Base-by-base conservation (phyloP, 1,140 invertebrate species). In the Paracyclopina nana region DNA sequence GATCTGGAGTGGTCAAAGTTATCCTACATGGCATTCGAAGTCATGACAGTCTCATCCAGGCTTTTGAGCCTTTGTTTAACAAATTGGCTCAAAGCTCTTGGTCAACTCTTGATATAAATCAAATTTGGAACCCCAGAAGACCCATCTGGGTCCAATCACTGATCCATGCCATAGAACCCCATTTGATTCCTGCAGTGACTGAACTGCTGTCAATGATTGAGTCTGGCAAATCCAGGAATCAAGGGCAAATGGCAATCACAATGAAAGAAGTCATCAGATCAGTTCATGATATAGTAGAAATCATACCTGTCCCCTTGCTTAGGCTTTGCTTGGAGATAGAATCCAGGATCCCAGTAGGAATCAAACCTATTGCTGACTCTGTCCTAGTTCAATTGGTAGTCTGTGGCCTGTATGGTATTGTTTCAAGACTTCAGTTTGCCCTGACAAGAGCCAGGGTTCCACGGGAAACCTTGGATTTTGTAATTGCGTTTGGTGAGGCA, bases 101-200 rank as follows among this genome's bases (percentile, higher is more conserved):
- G 16, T 24, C 27, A 25, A 16, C 20, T 30, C 4, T 48, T 14
- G 20, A 27, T 26, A 4, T 24, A 14, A 16, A 14, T 2, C 27
- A 27, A 9, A 48, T 48, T 48, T 48, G 45, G 45, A 48, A 48
- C 16, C 22, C 28, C 5, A 48, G 27, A 11, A 48, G 30, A 26
- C 45, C 45, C 27, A 28, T 48, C 3, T 48, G 45, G 45, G 3
- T 48, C 27, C 22, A 24, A 14, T 24, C 20, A 11, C 24, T 48
- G 6, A 27, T 48, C 28, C 45, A 48, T 6, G 25, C 30, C 3
- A 2, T 48, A 3, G 45, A 48, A 16, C 45, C 45, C 11, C 30
- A 28, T 26, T 26, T 48, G 27, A 29, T 48, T 12, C 45, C 45
- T 6, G 27, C 30, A 8, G 14, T 48, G 4, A n/a, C 14, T 12